A percentile compares a stretch with the other conserved stretches of the same genome.
These are phyloP conservation scores for Agrochola litura DNA, from an alignment of 2,888 invertebrate species.

Conservation along the genomic window DNA sequence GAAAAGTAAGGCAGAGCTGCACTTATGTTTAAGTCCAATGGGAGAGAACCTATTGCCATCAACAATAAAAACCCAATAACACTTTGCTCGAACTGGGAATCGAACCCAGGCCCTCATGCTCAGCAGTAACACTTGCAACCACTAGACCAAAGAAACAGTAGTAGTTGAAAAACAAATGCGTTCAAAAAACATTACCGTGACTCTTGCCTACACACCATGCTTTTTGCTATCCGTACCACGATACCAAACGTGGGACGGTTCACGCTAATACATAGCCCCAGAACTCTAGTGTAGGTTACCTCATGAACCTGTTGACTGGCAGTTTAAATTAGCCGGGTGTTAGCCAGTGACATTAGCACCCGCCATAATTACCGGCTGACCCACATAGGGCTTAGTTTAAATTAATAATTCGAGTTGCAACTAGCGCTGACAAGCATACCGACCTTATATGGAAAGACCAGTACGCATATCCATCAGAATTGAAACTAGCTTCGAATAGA, in stretches of 20 bases:
- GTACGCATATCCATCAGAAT: constrained; percentile 56
- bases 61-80: no score
- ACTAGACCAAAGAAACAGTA: no score
- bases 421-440: constrained; percentile 60
- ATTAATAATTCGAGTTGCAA: constrained; percentile 78
- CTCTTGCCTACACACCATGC: not conserved
- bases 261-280: constrained; percentile 18
- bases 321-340: constrained; percentile 73
- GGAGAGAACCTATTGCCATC: no score
- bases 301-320: constrained; percentile 60
- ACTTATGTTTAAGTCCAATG: no score
- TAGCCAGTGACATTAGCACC: constrained; percentile 78
- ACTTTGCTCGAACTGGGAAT: no score
- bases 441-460: constrained; percentile 50
- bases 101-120: no score
- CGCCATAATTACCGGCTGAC: constrained; percentile 83
- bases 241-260: constrained; percentile 41
- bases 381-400: constrained; percentile 78
- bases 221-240: not conserved
- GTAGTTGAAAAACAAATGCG: no score
- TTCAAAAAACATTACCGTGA: not conserved
- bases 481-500: constrained; percentile 46
- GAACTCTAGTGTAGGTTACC: constrained; percentile 37
- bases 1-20: no score
- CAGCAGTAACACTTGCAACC: no score